Evolutionary conservation across 2,113 vertebrate species (phyloP), one percentile per base, ranked within the genome.

Genomic region (Brachyistius frenatus): DNA sequence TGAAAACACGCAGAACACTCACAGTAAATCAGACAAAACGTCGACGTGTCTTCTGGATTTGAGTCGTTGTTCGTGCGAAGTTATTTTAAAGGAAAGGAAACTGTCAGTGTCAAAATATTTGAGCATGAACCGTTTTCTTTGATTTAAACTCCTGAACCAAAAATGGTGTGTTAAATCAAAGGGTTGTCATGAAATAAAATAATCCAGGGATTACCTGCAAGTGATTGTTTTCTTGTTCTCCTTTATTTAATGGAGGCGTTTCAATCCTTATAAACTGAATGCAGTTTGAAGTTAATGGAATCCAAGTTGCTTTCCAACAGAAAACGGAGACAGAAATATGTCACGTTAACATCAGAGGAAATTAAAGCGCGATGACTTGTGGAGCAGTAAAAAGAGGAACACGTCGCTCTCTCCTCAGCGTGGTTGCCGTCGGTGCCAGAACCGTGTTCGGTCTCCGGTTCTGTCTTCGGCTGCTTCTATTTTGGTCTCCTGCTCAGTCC

Each of bases 401-500:
- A 3, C 73, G 41, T 9, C 1, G 46, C 72, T 82, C 73, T 73
- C 46, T 73, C 60, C 75, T 62, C 65, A 32, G 70, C 73, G 3
- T 8, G 75, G 79, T 75, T 81, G 75, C 83, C 70, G 82, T 73
- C 78, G 81, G 83, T 76, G 78, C 80, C 80, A 79, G 78, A 76
- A 82, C 75, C 55, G 81, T 41, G 75, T 77, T 76, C 76, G 81
- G 81, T 85, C 80, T 80, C 54, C 3, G 64, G 50, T 80, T 84
- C 74, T 56, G 69, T 80, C 81, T 91, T 66, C 56, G 23, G 30
- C 84, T 83, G 91, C 78, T 84, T 86, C 90, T 93, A 91, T 93
- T 93, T 91, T 89, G 75, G 89, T 87, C 87, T 69, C 31, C 15
- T 54, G 85, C 87, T 87, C 87, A 75, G 88, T 90, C 90, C 86